These are phyloP conservation scores for Corapipo altera DNA, from an alignment of 2,113 vertebrate genomes.

Conservation along the genomic window DNA sequence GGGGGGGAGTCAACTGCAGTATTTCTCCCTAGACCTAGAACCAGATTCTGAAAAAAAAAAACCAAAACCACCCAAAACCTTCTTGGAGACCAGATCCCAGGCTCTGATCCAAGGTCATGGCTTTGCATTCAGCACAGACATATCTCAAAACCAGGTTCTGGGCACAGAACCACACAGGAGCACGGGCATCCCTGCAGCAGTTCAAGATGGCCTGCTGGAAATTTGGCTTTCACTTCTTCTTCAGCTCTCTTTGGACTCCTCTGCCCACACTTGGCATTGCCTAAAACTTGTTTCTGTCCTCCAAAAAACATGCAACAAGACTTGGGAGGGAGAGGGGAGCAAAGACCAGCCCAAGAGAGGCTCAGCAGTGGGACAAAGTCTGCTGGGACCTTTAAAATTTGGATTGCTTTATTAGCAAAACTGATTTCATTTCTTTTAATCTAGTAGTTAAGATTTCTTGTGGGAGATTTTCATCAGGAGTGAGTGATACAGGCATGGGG, in stretches of 20 bases:
- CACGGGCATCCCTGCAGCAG: rapidly evolving
- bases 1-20: background rate
- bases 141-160: background rate
- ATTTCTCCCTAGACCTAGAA: background rate
- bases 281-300: background rate
- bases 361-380: background rate
- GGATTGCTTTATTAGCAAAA: background rate
- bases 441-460: background rate
- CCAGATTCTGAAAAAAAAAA: background rate
- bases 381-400: background rate
- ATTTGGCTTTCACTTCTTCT: background rate
- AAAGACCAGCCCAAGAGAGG: background rate
- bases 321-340: background rate
- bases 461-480: background rate
- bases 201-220: background rate
- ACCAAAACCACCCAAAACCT: background rate
- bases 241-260: background rate
- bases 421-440: background rate
- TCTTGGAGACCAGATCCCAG: background rate
- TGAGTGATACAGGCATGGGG: background rate
- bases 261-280: background rate
- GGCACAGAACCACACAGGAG: rapidly evolving
- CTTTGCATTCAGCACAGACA: background rate
- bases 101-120: background rate
- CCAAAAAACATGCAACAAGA: background rate